These are phyloP conservation scores for Bombus pascuorum DNA, from an alignment of 1,140 invertebrate genomes.

Conservation along the genomic window DNA sequence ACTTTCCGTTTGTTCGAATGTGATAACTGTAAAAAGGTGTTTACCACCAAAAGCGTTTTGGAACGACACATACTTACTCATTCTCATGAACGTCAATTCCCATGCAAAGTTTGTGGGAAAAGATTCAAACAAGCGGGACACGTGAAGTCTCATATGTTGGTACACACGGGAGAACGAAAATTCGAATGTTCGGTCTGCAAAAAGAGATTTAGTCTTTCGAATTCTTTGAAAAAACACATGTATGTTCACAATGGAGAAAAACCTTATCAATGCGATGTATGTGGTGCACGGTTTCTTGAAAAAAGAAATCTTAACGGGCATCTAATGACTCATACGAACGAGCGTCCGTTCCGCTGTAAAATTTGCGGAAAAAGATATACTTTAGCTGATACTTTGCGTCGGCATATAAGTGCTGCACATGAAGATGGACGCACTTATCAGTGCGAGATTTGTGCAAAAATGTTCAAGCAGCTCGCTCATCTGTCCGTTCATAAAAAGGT, in stretches of 20 bases:
- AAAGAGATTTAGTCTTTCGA: slow-evolving; percentile 88
- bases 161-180: slow-evolving; percentile 86
- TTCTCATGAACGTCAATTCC: slow-evolving; percentile 85
- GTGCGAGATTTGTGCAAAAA: slow-evolving; percentile 76
- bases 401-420: slow-evolving; percentile 72
- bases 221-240: slow-evolving; percentile 84
- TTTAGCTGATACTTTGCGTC: slow-evolving; percentile 72
- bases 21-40: slow-evolving; percentile 84
- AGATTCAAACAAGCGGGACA: slow-evolving; percentile 88
- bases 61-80: slow-evolving; percentile 85
- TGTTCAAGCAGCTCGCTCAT: slow-evolving; percentile 82
- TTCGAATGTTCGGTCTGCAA: slow-evolving; percentile 84
- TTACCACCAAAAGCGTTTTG: slow-evolving; percentile 85
- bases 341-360: slow-evolving; percentile 77
- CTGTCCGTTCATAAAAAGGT: slow-evolving; percentile 83
- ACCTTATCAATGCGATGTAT: slow-evolving; percentile 84
- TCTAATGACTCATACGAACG: slow-evolving; percentile 82
- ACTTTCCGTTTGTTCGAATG: slow-evolving; percentile 71
- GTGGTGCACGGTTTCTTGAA: slow-evolving; percentile 81
- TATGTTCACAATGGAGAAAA: slow-evolving; percentile 85
- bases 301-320: slow-evolving; percentile 79
- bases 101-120: slow-evolving; percentile 85
- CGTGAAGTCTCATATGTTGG: slow-evolving; percentile 87
- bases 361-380: slow-evolving; percentile 80
- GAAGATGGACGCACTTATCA: slow-evolving; percentile 73